Evolutionary conservation across 2,113 vertebrate species (phyloP), one percentile per base, ranked within the genome.

Genomic region (Sterna hirundo): DNA sequence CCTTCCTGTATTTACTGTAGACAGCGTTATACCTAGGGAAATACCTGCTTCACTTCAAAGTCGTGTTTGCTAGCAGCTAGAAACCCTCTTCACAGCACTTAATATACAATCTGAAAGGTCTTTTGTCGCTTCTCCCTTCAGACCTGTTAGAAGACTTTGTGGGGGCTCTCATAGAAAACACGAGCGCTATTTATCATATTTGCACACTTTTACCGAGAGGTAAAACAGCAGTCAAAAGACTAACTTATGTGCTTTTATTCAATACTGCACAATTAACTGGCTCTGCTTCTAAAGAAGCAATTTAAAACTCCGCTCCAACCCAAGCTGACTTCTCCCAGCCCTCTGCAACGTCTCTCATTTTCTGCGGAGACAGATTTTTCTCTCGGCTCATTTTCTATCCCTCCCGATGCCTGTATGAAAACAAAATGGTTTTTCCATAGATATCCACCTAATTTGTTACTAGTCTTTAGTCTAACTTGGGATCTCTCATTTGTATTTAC

Each of bases 351-450:
- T 88, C 95, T 96, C 79, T 86, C 76, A 76, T 96, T 49, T 49
- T 49, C 47, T 22, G 47, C 10, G 47, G 47, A 49, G 47, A 22
- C 47, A 49, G 20, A 49, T 49, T 49, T 47, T 49, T 22, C 47
- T 83, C 71, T 87, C 76, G 78, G 23, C 85, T 93, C 54, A 81
- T 94, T 95, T 84, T 57, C 84, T 86, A 78, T 90, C 81, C 85
- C 70, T 65, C 38, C 22, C 1, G 2, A 82, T 17, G n/a, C 26
- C 30, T 27, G 8, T 5, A 44, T 29, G 34, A 51, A 65, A 86
- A 79, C 20, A 46, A 64, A 65, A 27, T 1, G 7, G 2, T 6
- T 62, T n/a, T 42, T 36, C 36, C 22, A 9, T 3, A 55, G 27
- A 32, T 49, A 75, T 9, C 29, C 25, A 61, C 47, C 51, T 46